Evolutionary conservation across 2,113 vertebrate genomes (phyloP).

Genomic region (Dicaeum eximium): DNA sequence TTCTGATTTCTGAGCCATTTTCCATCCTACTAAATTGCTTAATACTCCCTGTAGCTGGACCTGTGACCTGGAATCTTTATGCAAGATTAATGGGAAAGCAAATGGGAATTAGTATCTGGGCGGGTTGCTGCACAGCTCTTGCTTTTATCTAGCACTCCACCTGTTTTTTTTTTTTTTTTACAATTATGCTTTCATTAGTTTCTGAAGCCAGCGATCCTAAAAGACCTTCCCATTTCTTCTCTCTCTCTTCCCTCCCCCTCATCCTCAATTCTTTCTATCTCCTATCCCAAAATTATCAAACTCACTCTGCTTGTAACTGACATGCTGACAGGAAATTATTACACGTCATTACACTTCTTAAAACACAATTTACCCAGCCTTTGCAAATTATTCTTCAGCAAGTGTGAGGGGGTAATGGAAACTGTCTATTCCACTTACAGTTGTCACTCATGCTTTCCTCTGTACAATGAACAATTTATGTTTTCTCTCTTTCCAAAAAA

Average conservation of each 20-base stretch:
- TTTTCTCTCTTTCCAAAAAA: slow-evolving; percentile 24
- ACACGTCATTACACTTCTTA: slow-evolving; percentile 85
- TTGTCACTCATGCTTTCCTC: slow-evolving; percentile 63
- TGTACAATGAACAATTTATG: slow-evolving; percentile 50
- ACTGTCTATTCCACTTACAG: slow-evolving; percentile 80
- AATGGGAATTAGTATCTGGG: slow-evolving; percentile 65
- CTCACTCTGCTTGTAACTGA: slow-evolving; percentile 71
- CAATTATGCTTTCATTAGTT: slow-evolving; percentile 54
- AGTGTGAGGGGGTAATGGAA: slow-evolving; percentile 79
- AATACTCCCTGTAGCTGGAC: slow-evolving; percentile 46
- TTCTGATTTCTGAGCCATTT: slow-evolving; percentile 36
- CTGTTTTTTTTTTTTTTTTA: slow-evolving; percentile 36
- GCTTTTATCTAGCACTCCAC: slow-evolving; percentile 65
- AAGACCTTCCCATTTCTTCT: slow-evolving; percentile 27
- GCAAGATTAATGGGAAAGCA: slow-evolving; percentile 64
- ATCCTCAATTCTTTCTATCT: neutral
- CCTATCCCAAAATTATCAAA: slow-evolving; percentile 48
- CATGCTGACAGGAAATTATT: slow-evolving; percentile 84
- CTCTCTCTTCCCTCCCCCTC: neutral
- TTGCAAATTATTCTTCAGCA: slow-evolving; percentile 78
- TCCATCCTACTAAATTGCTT: slow-evolving; percentile 55
- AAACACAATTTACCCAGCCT: slow-evolving; percentile 84
- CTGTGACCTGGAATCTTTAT: slow-evolving; percentile 67
- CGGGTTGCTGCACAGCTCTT: slow-evolving; percentile 33
- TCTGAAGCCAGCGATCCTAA: slow-evolving; percentile 40